Evolutionary conservation across 2,113 vertebrate species (phyloP), one percentile per base, ranked within the genome.

Genomic region (Mastomys natalensis): DNA sequence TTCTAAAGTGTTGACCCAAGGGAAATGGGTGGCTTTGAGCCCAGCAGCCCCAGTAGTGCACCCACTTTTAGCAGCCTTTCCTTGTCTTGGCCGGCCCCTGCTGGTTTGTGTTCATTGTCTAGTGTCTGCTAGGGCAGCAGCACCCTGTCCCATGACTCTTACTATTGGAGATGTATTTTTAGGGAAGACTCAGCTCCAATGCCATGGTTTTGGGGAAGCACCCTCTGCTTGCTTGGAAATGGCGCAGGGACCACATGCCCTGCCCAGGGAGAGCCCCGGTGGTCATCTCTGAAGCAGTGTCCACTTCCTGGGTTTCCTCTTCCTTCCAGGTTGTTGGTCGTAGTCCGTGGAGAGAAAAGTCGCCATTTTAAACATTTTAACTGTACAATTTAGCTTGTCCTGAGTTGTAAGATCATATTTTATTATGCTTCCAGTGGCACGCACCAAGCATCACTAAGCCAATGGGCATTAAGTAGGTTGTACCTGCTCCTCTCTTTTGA

Each of bases 311-410:
- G 21, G 73, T 70, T 86, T 81, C 58, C n/a, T 68, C 80, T 76
- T 58, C 6, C 31, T 9, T 19, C 26, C 64, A 2, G 2, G 11
- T 64, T 87, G 70, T 70, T 70, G 70, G 64, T 64, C 40, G 62
- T 81, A 16, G 37, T 85, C 29, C 62, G 5, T 66, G 87, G 81
- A 60, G 16, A 86, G 84, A 92, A 93, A 92, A 92, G 88, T 88
- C 68, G 51, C 3, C 55, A 26, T 58, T 77, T 53, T n/a, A 72
- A 48, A 43, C 53, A 86, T 72, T 88, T 84, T 31, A 90, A 90
- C 31, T 89, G 3, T 24, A 48, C 11, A 68, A 3, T 78, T 82
- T 48, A 34, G 7, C 40, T 34, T 74, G 53, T 34, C 40, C 40
- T 37, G 34, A 77, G 24, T 16, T 64, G 2, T 19, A 22, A 24